A percentile compares a stretch with the other conserved stretches of the same genome.
Conservation (phyloP, 2,797 vertebrate species). For the Rhincodon typus region DNA sequence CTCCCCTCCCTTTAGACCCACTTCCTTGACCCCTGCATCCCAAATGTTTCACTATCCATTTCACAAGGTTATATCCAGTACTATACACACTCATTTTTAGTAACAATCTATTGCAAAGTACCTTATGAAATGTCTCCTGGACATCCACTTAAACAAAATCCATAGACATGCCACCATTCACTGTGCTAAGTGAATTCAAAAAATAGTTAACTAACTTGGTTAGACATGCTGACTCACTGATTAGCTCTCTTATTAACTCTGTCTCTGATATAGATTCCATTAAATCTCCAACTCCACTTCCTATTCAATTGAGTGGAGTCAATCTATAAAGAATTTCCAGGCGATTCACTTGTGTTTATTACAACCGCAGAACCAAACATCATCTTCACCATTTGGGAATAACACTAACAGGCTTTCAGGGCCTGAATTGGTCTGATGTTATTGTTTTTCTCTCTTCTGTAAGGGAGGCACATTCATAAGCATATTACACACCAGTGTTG, state of each 20-base stretch:
- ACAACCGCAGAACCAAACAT: background rate
- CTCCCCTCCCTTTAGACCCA: background rate
- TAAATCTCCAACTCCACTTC: background rate
- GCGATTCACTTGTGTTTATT: background rate
- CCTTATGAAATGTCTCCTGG: background rate
- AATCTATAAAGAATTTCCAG: background rate
- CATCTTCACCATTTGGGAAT: background rate
- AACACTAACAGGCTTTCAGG: background rate
- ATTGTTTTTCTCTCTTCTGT: background rate
- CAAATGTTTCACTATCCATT: background rate
- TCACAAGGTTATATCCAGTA: background rate
- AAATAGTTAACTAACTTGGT: background rate
- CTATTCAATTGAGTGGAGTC: background rate
- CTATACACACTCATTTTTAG: background rate
- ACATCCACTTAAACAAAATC: background rate
- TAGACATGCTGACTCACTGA: background rate
- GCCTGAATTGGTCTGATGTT: background rate
- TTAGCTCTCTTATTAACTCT: background rate
- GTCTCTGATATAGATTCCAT: background rate
- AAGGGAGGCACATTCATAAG: background rate
- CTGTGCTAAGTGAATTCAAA: background rate
- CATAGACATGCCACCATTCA: background rate
- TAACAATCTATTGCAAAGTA: background rate
- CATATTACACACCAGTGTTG: background rate
- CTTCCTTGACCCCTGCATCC: background rate